Evolutionary conservation across 92 coral and sea anemone genomes (phyloP).

Genomic region (Nematostella vectensis): DNA sequence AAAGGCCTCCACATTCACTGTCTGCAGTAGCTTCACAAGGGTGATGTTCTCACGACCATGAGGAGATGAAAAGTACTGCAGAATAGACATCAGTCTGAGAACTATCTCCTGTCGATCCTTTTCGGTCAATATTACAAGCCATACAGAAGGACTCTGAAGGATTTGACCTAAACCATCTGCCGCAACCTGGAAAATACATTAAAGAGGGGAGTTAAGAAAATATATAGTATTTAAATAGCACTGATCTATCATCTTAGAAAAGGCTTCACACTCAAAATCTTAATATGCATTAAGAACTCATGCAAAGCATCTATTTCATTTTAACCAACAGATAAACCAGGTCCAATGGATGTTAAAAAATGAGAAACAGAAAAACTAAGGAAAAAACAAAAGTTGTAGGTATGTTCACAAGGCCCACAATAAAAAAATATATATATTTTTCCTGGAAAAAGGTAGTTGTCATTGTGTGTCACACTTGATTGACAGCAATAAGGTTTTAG

Average conservation of each 20-base stretch:
- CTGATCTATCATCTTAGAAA: not conserved
- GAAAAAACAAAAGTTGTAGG: too few species aligned
- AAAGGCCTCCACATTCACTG: conserved; percentile 36
- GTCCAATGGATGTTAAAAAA: too few species aligned
- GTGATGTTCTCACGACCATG: conserved; percentile 36
- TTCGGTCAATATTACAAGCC: conserved; percentile 39
- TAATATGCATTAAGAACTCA: too few species aligned
- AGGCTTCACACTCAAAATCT: not conserved
- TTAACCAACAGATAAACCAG: too few species aligned
- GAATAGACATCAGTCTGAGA: conserved; percentile 19
- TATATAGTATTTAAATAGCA: not conserved
- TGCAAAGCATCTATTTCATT: too few species aligned
- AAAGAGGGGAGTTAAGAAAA: not conserved
- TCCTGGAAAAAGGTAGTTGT: too few species aligned
- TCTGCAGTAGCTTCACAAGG: conserved; percentile 54
- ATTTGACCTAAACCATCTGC: conserved; percentile 45
- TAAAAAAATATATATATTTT: too few species aligned
- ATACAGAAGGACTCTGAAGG: conserved; percentile 34
- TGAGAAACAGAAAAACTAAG: too few species aligned
- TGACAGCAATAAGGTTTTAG: too few species aligned
- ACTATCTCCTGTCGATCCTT: conserved; percentile 40
- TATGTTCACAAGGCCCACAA: too few species aligned
- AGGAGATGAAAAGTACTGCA: conserved; percentile 26
- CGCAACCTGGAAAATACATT: conserved; percentile 39
- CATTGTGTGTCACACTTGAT: too few species aligned